Evolutionary conservation across 2,797 vertebrate species (phyloP), one percentile per base, ranked within the genome.

Genomic region (Tamandua tetradactyla): DNA sequence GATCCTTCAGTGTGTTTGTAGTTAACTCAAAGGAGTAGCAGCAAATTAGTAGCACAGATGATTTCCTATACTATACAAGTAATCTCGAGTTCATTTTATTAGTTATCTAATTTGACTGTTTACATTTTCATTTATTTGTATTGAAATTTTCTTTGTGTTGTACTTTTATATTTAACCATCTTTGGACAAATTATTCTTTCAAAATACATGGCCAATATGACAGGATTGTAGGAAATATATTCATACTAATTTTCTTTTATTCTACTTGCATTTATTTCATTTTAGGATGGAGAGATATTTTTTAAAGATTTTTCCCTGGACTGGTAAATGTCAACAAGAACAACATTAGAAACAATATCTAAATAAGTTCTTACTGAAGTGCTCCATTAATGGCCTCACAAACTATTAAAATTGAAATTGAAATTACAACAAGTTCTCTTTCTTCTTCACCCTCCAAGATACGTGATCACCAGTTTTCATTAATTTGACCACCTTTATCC

Each of bases 41-140:
- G 40, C 55, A 1, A 25, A 40, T 57, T 74, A 40, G 9, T 52
- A 40, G 5, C 20, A 75, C 32, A 69, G 44, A n/a, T 90, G 59
- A 71, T 85, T 87, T 52, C 37, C 6, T 14, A 81, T 78, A 84
- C 90, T 42, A 5, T 35, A 61, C 32, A 87, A 69, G 7, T 9
- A 76, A 59, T 75, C 30, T 66, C 83, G 22, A 66, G 64, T 86
- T 27, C 22, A 57, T 42, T 74, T 93, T 89, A 42, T 55, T 79
- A 79, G 40, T 71, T 22, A 68, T n/a, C 40, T 87, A 87, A 66
- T 78, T 88, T 87, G 91, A 86, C 79, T 80, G 59, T 84, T 89
- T 68, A 62, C 32, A 81, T n/a, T 52, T 71, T 75, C 1, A 42
- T 35, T 55, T 57, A 11, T 76, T 89, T 59, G 14, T 44, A 59